phyloP scores from a whole-genome alignment of 1,140 invertebrate genomes.

The Anastrepha obliqua region DNA sequence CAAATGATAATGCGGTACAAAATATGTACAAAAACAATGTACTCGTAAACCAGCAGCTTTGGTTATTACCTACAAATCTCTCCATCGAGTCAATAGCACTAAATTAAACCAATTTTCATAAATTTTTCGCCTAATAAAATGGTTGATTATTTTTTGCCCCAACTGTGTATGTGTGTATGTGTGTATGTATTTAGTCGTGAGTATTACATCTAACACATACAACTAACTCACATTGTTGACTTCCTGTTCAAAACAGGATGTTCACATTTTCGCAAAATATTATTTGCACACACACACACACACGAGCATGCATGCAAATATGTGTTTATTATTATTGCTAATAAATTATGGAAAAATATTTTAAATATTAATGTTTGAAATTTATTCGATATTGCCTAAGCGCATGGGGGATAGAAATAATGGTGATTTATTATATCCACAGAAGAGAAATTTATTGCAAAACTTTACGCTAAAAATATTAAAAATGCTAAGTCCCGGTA shows the following conservation, averaged over 20 bases:
- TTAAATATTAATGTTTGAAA: constrained; percentile 36
- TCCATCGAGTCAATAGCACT: constrained; percentile 2
- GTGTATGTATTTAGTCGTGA: background rate
- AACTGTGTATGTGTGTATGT: background rate
- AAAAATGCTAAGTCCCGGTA: background rate
- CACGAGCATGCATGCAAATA: background rate
- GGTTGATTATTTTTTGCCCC: background rate
- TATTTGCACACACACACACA: background rate
- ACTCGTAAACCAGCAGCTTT: background rate
- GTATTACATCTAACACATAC: background rate
- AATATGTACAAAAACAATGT: background rate
- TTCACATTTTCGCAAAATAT: constrained; percentile 41
- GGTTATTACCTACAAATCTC: background rate
- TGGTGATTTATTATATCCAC: constrained; percentile 5
- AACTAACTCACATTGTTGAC: background rate
- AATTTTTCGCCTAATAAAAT: constrained; percentile 26
- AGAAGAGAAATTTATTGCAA: constrained; percentile 10
- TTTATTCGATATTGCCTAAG: constrained; percentile 44
- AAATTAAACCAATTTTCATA: constrained; percentile 49
- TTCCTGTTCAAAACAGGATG: constrained; percentile 48
- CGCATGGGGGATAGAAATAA: constrained; percentile 11
- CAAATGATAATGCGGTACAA: background rate
- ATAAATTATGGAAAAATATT: constrained; percentile 50
- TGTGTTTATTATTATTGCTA: background rate
- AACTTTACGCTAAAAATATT: background rate